A percentile compares a stretch with the other conserved stretches of the same genome.
Conservation (phyloP, 2,888 invertebrate genomes). For the Apocheima hispidaria region DNA sequence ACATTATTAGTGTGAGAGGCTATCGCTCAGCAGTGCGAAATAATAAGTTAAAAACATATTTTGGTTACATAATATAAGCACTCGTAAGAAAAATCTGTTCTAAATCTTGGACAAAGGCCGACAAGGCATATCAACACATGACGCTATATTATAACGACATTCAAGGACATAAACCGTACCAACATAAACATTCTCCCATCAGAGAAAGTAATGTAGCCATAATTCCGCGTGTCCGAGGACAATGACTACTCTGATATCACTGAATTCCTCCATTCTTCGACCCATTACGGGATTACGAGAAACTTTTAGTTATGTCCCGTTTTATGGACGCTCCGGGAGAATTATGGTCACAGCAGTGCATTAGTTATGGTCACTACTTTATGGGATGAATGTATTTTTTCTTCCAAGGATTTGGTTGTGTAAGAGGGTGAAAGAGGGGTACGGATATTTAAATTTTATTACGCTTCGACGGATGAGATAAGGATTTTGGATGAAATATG, state of each 20-base stretch:
- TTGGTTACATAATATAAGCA: background rate
- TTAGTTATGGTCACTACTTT: constrained; percentile 42
- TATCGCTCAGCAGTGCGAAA: too few species aligned
- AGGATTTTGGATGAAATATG: background rate
- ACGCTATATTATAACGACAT: constrained; percentile 32
- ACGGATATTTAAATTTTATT: constrained; percentile 35
- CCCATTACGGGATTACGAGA: constrained; percentile 61
- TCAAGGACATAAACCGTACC: constrained; percentile 26
- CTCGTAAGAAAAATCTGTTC: background rate
- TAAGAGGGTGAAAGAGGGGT: constrained; percentile 33
- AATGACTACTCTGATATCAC: constrained; percentile 52
- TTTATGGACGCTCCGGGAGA: constrained; percentile 59
- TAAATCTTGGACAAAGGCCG: background rate
- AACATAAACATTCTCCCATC: constrained; percentile 29
- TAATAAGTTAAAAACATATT: too few species aligned
- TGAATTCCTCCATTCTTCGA: constrained; percentile 48
- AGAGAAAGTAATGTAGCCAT: constrained; percentile 53
- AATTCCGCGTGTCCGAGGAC: constrained; percentile 56
- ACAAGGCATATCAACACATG: constrained; percentile 3
- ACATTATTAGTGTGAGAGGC: too few species aligned
- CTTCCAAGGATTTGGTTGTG: constrained; percentile 45
- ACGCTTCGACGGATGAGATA: constrained; percentile 1
- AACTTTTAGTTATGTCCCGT: constrained; percentile 64
- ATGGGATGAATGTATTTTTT: constrained; percentile 43
- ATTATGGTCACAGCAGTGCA: constrained; percentile 55